Evolutionary conservation across 2,113 vertebrate species (phyloP).

Genomic region (Brachyhypopomus occidentalis): DNA sequence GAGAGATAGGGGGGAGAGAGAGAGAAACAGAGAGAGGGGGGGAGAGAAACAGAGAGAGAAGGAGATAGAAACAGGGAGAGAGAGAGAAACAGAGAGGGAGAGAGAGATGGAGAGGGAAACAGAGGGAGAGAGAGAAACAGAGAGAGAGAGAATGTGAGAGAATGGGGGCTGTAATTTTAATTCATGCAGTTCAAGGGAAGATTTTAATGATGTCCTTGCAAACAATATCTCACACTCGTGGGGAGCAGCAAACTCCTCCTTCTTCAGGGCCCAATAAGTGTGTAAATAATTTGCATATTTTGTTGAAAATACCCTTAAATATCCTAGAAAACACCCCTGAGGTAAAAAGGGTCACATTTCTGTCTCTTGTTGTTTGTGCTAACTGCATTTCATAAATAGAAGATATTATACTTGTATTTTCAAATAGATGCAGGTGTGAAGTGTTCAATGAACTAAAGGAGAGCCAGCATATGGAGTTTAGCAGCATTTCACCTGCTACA

Average conservation of each 20-base stretch:
- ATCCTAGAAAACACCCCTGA: neutral
- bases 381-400: neutral
- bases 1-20: neutral
- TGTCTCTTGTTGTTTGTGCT: neutral
- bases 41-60: slow-evolving; percentile 10
- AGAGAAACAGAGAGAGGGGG: neutral
- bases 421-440: neutral
- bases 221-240: slow-evolving; percentile 25
- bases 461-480: neutral
- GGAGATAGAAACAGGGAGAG: slow-evolving; percentile 18
- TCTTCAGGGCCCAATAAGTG: slow-evolving; percentile 4
- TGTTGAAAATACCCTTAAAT: neutral
- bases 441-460: neutral
- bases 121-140: neutral
- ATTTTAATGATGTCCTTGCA: slow-evolving; percentile 46
- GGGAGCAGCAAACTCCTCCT: slow-evolving; percentile 3
- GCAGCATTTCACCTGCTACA: neutral
- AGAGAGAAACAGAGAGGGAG: neutral
- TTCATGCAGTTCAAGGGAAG: slow-evolving; percentile 42
- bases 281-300: slow-evolving; percentile 4
- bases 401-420: neutral
- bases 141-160: neutral
- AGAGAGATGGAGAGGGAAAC: neutral
- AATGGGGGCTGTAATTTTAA: slow-evolving; percentile 45
- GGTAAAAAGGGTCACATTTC: neutral